A percentile compares a stretch with the other conserved stretches of the same genome.
These are phyloP conservation scores for Drosophila neocordata DNA, from an alignment of 1,140 invertebrate species.

Conservation along the genomic window DNA sequence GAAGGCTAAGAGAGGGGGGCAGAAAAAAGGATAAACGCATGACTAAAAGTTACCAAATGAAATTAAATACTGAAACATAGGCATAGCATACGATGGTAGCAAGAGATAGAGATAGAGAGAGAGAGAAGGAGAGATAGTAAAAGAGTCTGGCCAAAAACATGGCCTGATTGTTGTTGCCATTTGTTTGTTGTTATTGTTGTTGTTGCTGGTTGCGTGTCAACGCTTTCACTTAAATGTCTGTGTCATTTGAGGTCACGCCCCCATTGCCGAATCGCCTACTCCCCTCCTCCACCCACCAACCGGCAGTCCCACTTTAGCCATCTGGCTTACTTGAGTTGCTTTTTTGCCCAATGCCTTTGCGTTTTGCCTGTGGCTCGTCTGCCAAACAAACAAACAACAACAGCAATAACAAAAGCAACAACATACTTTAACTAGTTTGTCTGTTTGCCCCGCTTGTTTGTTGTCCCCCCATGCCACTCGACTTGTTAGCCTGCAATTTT, in stretches of 20 bases:
- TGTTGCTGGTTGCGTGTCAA: constrained; percentile 66
- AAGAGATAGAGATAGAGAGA: too few relatives aligned
- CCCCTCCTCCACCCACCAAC: not conserved
- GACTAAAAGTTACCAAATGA: constrained; percentile 64
- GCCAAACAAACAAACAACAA: constrained; percentile 45
- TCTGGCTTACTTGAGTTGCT: constrained; percentile 40
- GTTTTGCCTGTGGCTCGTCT: constrained; percentile 49
- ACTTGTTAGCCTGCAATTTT: not conserved
- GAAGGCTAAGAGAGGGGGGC: not conserved
- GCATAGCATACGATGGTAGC: not conserved
- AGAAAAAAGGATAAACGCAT: constrained; percentile 40
- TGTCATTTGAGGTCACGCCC: constrained; percentile 72
- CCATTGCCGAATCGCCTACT: constrained; percentile 45
- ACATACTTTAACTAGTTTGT: constrained; percentile 73
- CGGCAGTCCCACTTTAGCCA: constrained; percentile 1
- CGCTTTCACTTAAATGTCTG: constrained; percentile 75
- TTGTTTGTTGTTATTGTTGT: constrained; percentile 37
- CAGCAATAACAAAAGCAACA: constrained; percentile 18
- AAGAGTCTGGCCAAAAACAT: constrained; percentile 35
- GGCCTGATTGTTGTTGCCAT: constrained; percentile 18
- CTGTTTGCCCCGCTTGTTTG: constrained; percentile 60
- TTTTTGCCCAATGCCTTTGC: constrained; percentile 32
- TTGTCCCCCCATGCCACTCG: not conserved
- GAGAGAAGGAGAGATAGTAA: constrained; percentile 2
- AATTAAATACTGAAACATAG: constrained; percentile 66